These are phyloP conservation scores for Picus viridis DNA, from an alignment of 2,797 vertebrate species.

Conservation along the genomic window DNA sequence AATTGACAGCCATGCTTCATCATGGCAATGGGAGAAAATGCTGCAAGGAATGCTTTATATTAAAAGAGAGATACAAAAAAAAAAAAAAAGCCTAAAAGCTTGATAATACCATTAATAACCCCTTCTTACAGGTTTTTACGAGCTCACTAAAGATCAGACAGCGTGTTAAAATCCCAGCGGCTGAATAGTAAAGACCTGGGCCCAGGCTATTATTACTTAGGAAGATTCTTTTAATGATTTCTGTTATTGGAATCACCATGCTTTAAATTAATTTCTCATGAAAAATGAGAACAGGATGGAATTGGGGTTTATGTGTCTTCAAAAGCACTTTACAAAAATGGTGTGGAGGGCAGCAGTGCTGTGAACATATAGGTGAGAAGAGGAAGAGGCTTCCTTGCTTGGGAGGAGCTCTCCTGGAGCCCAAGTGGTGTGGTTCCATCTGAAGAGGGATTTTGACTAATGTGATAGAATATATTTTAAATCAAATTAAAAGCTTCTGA, in stretches of 20 bases:
- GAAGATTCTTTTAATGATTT: constrained; percentile 63
- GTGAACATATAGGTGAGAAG: background rate
- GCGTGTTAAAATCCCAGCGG: constrained; percentile 40
- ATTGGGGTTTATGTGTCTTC: constrained; percentile 7
- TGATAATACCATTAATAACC: constrained; percentile 69
- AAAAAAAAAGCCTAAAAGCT: constrained; percentile 38
- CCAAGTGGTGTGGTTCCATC: background rate
- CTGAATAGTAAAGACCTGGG: constrained; percentile 10
- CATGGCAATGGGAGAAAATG: constrained; percentile 21
- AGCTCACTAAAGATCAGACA: constrained; percentile 53
- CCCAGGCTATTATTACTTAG: constrained; percentile 31
- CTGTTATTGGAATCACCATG: constrained; percentile 65
- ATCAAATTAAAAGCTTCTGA: background rate
- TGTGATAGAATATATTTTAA: background rate
- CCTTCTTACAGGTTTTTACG: constrained; percentile 56
- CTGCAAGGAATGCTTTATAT: constrained; percentile 62
- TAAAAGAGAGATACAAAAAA: constrained; percentile 53
- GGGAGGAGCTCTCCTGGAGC: background rate
- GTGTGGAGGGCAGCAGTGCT: background rate
- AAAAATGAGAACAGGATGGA: constrained; percentile 51
- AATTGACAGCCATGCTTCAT: constrained; percentile 35
- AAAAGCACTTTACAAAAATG: background rate
- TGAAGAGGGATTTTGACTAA: background rate
- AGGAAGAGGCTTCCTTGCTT: background rate
- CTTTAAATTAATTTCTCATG: constrained; percentile 57